Percentiles rank a stretch among this genome's conserved stretches.
Conservation (phyloP, 2,113 vertebrate genomes). For the Okapia johnstoni region DNA sequence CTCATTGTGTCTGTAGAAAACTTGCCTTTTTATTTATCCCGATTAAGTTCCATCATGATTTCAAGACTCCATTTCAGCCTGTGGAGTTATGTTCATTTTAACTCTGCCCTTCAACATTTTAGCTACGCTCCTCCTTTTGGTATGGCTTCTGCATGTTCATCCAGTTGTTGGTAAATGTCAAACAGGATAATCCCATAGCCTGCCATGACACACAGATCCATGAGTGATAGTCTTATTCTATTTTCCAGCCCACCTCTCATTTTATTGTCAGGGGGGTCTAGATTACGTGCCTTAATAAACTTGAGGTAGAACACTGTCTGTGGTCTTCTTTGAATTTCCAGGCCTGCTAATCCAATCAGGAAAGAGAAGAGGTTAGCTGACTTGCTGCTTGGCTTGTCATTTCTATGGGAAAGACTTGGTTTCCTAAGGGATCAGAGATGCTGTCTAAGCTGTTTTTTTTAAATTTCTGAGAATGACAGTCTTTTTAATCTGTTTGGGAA, state of each 20-base stretch:
- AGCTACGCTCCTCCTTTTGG: neutral
- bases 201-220: neutral
- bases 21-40: neutral
- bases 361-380: neutral
- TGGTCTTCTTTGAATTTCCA: slow-evolving; percentile 2
- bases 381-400: neutral
- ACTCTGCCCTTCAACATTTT: neutral
- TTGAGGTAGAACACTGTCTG: neutral
- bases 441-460: neutral
- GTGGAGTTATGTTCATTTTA: neutral
- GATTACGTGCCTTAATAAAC: neutral
- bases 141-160: neutral
- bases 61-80: neutral
- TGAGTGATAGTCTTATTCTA: neutral
- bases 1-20: neutral
- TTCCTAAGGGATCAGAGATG: neutral
- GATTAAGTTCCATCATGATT: neutral
- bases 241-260: neutral
- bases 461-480: neutral
- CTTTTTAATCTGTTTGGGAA: neutral
- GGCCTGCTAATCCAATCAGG: neutral
- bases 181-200: neutral
- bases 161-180: neutral
- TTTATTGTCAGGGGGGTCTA: neutral
- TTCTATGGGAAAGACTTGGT: neutral